Conservation (phyloP, 53 echinoderm and acorn worm genomes). For the Henricia sp. region DNA sequence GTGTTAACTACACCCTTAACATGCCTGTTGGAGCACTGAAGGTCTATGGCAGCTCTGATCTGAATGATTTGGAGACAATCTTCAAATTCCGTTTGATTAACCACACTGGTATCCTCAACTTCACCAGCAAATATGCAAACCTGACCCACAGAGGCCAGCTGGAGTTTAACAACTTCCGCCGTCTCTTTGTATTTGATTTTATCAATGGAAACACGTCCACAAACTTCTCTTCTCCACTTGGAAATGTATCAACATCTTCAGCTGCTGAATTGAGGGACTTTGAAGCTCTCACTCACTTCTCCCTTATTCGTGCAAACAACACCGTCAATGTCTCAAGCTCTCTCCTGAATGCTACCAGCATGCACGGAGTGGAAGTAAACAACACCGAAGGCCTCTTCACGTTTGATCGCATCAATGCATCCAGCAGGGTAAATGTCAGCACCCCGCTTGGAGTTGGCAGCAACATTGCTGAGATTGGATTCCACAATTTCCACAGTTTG, state of each 20-base stretch:
- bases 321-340: constrained; percentile 39
- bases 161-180: constrained; percentile 65
- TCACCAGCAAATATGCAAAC: constrained; percentile 56
- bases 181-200: constrained; percentile 66
- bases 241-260: constrained; percentile 43
- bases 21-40: constrained; percentile 66
- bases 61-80: constrained; percentile 55
- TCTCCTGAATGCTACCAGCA: constrained; percentile 75
- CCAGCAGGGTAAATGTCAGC: constrained; percentile 49
- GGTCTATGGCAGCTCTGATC: constrained; percentile 38
- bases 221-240: constrained; percentile 62
- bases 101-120: constrained; percentile 41
- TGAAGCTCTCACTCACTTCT: constrained; percentile 35
- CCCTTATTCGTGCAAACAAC: constrained; percentile 53
- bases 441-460: constrained; percentile 37
- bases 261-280: constrained; percentile 65
- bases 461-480: constrained; percentile 38
- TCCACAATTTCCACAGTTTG: constrained; percentile 57
- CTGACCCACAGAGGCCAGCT: constrained; percentile 42
- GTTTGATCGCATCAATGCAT: constrained; percentile 72
- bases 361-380: constrained; percentile 66
- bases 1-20: constrained; percentile 52
- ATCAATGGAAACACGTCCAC: constrained; percentile 57
- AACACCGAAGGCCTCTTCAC: constrained; percentile 65
- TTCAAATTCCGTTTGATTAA: constrained; percentile 66